Evolutionary conservation across 1,140 invertebrate genomes (phyloP), one percentile per base, ranked within the genome.

Genomic region (Papilio xuthus): DNA sequence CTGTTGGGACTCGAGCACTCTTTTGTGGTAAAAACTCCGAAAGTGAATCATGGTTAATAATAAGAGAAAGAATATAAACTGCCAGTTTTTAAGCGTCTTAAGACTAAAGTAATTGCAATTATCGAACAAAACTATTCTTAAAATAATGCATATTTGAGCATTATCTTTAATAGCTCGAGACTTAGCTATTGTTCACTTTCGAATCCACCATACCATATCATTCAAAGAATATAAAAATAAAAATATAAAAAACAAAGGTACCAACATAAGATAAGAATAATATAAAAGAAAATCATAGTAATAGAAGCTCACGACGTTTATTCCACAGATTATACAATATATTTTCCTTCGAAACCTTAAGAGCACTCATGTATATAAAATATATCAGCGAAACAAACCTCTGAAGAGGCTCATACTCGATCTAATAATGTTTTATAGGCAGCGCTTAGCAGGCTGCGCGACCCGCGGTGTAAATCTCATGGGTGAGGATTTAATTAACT

Each of bases 401-500:
- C 37, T 37, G n/a, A 60, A 63, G 74, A 76, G 53, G 32, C 74
- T 41, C 74, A 47, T 60, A 53, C 74, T 8, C 47, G 37, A 76
- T 32, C 74, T 76, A 76, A 81, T 77, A 84, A 84, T 82, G 77
- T 81, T 81, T 83, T 83, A 84, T 80, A 84, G 81, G 70, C 77
- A 77, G 70, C 81, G 83, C 81, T 80, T 77, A 81, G 78, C 32
- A 78, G 44, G 69, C 78, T 83, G 74, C 79, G 73, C 79, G 69
- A 79, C 80, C 80, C 75, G 73, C 78, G 77, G 78, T 78, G 84
- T 89, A 89, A 89, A 90, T 89, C 87, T 90, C 85, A 53, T 41
- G 82, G 82, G 81, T 75, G 79, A 77, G 80, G 79, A 84, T 92
- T 90, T 90, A 92, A 92, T 90, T 92, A 89, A 86, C 85, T 89